These are phyloP conservation scores for Hirundichthys speculiger DNA, from an alignment of 2,113 vertebrate species.

Conservation along the genomic window DNA sequence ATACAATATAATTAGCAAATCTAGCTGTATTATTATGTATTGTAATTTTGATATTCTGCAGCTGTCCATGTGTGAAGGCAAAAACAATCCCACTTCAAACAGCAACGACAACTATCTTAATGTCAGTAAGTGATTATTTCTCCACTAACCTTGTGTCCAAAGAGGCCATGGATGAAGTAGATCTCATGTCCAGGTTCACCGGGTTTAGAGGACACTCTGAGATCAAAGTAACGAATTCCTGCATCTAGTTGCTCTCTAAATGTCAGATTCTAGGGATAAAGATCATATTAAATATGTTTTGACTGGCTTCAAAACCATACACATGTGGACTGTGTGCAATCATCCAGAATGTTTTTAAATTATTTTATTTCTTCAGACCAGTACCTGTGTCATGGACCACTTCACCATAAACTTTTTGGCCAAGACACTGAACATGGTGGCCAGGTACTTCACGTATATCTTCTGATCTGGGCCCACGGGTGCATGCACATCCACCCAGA, in stretches of 20 bases:
- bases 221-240: conserved; percentile 97
- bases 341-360: no score
- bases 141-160: conserved; percentile 86
- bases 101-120: no score
- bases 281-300: background rate
- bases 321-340: background rate
- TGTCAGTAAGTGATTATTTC: background rate
- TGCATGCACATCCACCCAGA: conserved; percentile 74
- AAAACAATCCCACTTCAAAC: no score
- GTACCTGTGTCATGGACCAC: conserved; percentile 79
- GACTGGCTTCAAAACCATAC: background rate
- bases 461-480: conserved; percentile 76
- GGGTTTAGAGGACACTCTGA: conserved; percentile 96
- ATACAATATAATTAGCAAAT: no score
- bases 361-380: background rate
- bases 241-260: conserved; percentile 94
- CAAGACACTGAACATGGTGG: conserved; percentile 72
- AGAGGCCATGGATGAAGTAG: conserved; percentile 96
- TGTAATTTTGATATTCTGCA: no score
- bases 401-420: conserved; percentile 79
- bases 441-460: conserved; percentile 72
- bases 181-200: conserved; percentile 87
- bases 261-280: conserved; percentile 82
- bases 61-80: no score
- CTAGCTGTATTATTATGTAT: no score